phyloP scores from a whole-genome alignment of 1,140 invertebrate genomes.

The Trichomalopsis sarcophagae region DNA sequence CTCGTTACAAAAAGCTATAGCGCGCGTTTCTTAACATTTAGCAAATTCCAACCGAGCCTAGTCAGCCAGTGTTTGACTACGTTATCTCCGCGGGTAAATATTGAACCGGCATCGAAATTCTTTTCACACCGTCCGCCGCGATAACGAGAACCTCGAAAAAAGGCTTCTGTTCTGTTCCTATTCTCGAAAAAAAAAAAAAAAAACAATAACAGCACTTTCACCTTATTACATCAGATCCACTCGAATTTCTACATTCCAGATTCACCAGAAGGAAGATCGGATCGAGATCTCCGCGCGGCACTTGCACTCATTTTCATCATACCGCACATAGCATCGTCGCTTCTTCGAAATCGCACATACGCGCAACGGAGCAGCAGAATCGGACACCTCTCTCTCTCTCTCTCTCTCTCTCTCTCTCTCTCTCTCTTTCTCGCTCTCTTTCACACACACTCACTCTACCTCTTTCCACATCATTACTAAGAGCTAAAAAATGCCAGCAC shows the following conservation, averaged over 20 bases:
- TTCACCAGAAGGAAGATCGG: not conserved
- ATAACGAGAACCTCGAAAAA: not conserved
- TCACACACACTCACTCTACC: too few relatives aligned
- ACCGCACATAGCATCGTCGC: too few relatives aligned
- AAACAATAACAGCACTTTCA: not conserved
- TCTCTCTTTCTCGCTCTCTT: too few relatives aligned
- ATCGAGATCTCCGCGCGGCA: not conserved
- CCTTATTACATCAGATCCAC: not conserved
- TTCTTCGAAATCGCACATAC: not conserved
- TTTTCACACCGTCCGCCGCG: not conserved
- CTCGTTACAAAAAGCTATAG: not conserved
- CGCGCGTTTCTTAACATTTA: slow-evolving; percentile 7
- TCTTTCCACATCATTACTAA: not conserved
- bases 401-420: too few relatives aligned
- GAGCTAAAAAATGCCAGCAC: not conserved
- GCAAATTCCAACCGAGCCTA: slow-evolving; percentile 28
- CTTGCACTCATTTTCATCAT: not conserved
- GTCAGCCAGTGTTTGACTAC: not conserved
- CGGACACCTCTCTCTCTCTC: not conserved
- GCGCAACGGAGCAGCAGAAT: not conserved
- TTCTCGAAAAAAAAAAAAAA: not conserved
- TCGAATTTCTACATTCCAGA: not conserved
- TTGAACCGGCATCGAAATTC: not conserved
- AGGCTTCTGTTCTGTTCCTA: not conserved
- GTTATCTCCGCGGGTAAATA: slow-evolving; percentile 18